Evolutionary conservation across 2,113 vertebrate genomes (phyloP).

Genomic region (Emydocephalus ijimae): DNA sequence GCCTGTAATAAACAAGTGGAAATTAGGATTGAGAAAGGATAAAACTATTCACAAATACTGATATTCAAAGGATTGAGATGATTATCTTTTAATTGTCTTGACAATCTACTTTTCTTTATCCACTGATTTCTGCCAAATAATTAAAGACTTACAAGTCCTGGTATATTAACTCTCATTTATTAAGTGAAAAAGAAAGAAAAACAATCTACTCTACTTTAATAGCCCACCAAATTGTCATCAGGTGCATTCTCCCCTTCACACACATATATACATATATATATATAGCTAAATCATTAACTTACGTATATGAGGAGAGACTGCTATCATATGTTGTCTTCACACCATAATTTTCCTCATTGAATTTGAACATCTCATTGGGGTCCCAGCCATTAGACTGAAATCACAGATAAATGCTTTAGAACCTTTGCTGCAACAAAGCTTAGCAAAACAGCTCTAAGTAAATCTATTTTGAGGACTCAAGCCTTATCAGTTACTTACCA

Average conservation of each 20-base stretch:
- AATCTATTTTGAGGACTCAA: neutral
- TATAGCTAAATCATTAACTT: slow-evolving; percentile 55
- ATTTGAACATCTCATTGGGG: slow-evolving; percentile 92
- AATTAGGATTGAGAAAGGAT: neutral
- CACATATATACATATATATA: neutral
- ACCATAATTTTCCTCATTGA: slow-evolving; percentile 89
- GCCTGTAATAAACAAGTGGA: neutral
- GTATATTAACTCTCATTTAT: neutral
- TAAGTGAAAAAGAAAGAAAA: neutral
- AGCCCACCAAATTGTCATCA: neutral
- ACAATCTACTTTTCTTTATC: too few relatives aligned
- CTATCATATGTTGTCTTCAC: slow-evolving; percentile 90
- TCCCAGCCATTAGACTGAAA: slow-evolving; percentile 90
- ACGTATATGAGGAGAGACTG: slow-evolving; percentile 91
- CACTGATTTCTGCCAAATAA: neutral
- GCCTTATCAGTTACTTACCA: slow-evolving; percentile 63
- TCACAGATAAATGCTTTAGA: neutral
- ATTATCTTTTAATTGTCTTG: neutral
- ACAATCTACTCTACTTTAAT: too few relatives aligned
- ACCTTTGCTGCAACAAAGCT: neutral
- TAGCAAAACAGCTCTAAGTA: neutral
- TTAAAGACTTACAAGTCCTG: neutral
- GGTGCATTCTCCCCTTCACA: too few relatives aligned
- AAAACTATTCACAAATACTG: neutral
- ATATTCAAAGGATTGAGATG: neutral